Evolutionary conservation across 2,113 vertebrate species (phyloP).

Genomic region (Leucopsar rothschildi): DNA sequence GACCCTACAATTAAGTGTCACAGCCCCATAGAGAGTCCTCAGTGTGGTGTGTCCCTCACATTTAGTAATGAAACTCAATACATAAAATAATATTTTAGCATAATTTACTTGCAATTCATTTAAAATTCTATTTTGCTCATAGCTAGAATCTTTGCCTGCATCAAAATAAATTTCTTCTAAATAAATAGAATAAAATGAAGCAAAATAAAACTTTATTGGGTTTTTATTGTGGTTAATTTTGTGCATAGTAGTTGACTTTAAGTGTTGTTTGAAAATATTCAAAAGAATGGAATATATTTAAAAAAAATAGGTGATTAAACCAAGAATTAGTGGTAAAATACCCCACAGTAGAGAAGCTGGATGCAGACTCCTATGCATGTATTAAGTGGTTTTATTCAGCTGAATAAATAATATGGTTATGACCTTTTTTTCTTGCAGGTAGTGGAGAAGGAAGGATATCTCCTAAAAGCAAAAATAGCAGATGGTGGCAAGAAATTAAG

Average conservation of each 20-base stretch:
- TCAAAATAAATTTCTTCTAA: background rate
- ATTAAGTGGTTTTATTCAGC: background rate
- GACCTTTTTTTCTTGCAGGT: conserved; percentile 68
- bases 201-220: background rate
- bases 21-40: too few species aligned
- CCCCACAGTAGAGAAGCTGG: background rate
- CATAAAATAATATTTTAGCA: background rate
- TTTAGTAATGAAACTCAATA: background rate
- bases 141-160: background rate
- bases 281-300: background rate
- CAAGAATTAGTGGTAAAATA: background rate
- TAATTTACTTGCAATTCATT: background rate
- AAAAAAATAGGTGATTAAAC: background rate
- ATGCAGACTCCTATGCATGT: background rate
- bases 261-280: background rate
- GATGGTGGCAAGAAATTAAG: conserved; percentile 90
- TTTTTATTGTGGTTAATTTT: background rate
- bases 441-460: conserved; percentile 83
- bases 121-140: background rate
- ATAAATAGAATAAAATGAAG: background rate
- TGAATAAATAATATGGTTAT: conserved; percentile 10
- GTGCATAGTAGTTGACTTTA: background rate
- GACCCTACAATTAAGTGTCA: rapidly evolving
- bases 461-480: conserved; percentile 91
- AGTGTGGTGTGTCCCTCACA: background rate